Evolutionary conservation across 2,888 invertebrate genomes (phyloP), one percentile per base, ranked within the genome.

Genomic region (Amphiduros pacificus): DNA sequence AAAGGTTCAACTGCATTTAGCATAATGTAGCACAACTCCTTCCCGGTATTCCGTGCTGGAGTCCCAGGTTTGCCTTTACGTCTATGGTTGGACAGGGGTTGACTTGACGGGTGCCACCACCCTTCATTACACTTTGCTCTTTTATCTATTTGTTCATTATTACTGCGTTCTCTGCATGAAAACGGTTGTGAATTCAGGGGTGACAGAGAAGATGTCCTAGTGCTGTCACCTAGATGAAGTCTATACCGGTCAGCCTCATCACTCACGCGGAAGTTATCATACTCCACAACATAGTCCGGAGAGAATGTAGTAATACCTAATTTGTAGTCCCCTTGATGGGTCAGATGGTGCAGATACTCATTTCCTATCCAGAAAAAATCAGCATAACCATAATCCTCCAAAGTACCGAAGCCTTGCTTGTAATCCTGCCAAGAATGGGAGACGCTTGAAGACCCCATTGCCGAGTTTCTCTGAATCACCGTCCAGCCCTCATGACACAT

Each of bases 401-500:
- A 27, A 26, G 32, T 32, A n/a, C 62, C 62, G 54, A 54, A 29
- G 11, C 62, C 62, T 32, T 52, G 36, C 49, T 53, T 58, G 54
- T 53, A 62, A 50, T 54, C 22, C 20, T 53, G 9, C 62, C 62
- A 62, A 22, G 49, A n/a, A 22, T 27, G 24, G 41, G 53, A 32
- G 17, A 29, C 6, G 9, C 14, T 17, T 36, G 36, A 36, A 36
- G 36, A 36, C 2, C 32, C 50, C 20, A 28, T 14, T 9, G 14
- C 50, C 11, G 32, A 11, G 17, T 36, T 36, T 17, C 36, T 36
- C 50, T 55, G 44, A 9, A 62, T 48, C 14, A 62, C 48, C 17
- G 53, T 59, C 62, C 62, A 62, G 53, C 62, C 62, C 20, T 62
- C 54, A n/a, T 62, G 48, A 27, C 62, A 62, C 44, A 53, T 24